Evolutionary conservation across 37 sponge, comb jelly and placozoan genomes (phyloP).

Genomic region (Oopsacas minuta): DNA sequence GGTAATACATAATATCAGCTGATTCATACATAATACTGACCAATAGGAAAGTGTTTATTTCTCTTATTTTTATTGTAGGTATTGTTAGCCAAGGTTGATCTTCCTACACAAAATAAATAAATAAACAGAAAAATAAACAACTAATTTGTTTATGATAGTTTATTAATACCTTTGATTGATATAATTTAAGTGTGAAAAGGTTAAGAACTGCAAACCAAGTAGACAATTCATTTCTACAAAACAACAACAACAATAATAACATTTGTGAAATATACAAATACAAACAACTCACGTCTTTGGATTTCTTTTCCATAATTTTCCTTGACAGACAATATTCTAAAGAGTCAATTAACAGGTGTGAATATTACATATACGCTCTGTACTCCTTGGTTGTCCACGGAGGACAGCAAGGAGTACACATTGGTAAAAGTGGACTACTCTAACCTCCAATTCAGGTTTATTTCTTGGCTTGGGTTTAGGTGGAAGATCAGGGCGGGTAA

Average conservation of each 20-base stretch:
- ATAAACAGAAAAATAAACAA: neutral
- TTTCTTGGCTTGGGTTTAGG: constrained; percentile 9
- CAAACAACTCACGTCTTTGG: neutral
- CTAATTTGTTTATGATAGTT: neutral
- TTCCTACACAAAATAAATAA: neutral
- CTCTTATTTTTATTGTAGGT: neutral
- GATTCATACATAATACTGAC: neutral
- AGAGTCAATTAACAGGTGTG: no score
- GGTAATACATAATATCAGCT: no score
- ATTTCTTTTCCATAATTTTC: neutral
- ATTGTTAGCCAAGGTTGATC: constrained; percentile 16
- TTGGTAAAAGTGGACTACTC: no score
- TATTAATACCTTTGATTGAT: neutral
- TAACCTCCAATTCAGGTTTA: neutral
- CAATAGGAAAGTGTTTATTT: neutral
- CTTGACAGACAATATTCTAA: neutral
- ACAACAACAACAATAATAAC: neutral
- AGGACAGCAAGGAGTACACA: no score
- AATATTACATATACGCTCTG: no score
- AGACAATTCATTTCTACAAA: neutral
- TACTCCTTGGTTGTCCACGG: no score
- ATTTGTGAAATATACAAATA: neutral
- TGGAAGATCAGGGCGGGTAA: neutral
- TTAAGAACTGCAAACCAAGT: neutral
- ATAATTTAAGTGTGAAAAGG: neutral